These are phyloP conservation scores for Drosophila funebris DNA, from an alignment of 1,140 invertebrate species.

Conservation along the genomic window DNA sequence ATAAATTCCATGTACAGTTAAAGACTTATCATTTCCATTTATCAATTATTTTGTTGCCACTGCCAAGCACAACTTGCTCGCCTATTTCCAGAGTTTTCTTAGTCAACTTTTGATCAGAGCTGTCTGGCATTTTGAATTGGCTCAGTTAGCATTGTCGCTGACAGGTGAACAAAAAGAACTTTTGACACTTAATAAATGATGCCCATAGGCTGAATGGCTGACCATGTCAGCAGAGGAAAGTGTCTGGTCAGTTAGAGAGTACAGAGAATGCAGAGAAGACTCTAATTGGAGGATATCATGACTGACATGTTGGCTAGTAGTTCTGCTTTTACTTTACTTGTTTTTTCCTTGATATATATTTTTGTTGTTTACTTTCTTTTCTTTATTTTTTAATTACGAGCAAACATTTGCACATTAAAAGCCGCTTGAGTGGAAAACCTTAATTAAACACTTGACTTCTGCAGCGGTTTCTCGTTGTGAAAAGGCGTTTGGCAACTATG, in stretches of 20 bases:
- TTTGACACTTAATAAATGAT: constrained; percentile 49
- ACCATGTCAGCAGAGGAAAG: neutral
- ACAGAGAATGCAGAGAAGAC: neutral
- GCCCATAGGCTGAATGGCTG: constrained; percentile 11
- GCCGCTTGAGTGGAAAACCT: constrained; percentile 48
- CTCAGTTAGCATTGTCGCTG: constrained; percentile 19
- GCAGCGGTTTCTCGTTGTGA: constrained; percentile 18
- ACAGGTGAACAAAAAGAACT: constrained; percentile 34
- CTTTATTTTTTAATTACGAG: constrained; percentile 41
- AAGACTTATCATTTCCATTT: neutral
- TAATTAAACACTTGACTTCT: constrained; percentile 65
- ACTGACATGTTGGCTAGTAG: constrained; percentile 19
- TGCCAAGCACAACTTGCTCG: neutral
- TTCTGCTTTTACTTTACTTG: neutral
- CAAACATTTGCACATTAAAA: constrained; percentile 51
- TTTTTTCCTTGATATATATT: neutral
- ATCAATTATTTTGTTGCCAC: neutral
- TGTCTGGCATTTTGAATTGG: constrained; percentile 10
- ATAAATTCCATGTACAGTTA: neutral
- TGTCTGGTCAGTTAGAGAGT: constrained; percentile 1
- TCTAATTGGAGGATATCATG: constrained; percentile 43
- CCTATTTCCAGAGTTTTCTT: neutral
- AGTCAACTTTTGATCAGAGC: neutral
- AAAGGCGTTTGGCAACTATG: constrained; percentile 41
- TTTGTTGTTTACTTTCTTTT: neutral